Conservation (phyloP, 2,797 vertebrate genomes). For the Odontamblyopus lacepedii region DNA sequence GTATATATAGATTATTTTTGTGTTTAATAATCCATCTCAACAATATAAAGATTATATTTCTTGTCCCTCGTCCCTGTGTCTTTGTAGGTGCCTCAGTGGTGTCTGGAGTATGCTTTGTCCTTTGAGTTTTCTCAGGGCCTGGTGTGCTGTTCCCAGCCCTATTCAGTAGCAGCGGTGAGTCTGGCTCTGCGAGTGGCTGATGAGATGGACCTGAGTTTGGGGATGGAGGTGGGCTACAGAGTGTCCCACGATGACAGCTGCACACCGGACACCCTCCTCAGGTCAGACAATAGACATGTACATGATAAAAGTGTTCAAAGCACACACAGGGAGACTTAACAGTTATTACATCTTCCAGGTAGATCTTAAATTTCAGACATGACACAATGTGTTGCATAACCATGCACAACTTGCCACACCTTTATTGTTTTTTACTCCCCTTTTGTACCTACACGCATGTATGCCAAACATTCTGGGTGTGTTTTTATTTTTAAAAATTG, state of each 20-base stretch:
- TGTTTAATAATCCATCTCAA: background rate
- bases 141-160: slow-evolving; percentile 90
- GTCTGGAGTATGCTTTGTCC: slow-evolving; percentile 89
- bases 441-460: background rate
- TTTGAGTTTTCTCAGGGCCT: slow-evolving; percentile 83
- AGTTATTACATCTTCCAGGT: slow-evolving; percentile 2
- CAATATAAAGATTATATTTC: background rate
- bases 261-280: slow-evolving; percentile 88
- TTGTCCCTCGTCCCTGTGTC: background rate
- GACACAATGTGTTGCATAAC: slow-evolving; percentile 10
- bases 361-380: slow-evolving; percentile 11
- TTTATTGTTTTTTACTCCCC: slow-evolving; percentile 6
- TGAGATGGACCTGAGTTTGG: slow-evolving; percentile 96
- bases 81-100: slow-evolving; percentile 93
- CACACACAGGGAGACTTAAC: background rate
- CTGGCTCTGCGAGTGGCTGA: slow-evolving; percentile 90
- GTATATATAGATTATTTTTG: background rate
- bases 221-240: slow-evolving; percentile 93
- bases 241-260: slow-evolving; percentile 92
- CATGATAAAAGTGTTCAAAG: background rate
- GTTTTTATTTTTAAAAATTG: background rate
- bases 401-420: slow-evolving; percentile 28
- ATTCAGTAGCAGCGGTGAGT: slow-evolving; percentile 85
- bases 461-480: background rate
- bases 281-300: slow-evolving; percentile 68